A percentile compares a stretch with the other conserved stretches of the same genome.
phyloP scores from a whole-genome alignment of 1,140 invertebrate species.

The Zaprionus nigranus region DNA sequence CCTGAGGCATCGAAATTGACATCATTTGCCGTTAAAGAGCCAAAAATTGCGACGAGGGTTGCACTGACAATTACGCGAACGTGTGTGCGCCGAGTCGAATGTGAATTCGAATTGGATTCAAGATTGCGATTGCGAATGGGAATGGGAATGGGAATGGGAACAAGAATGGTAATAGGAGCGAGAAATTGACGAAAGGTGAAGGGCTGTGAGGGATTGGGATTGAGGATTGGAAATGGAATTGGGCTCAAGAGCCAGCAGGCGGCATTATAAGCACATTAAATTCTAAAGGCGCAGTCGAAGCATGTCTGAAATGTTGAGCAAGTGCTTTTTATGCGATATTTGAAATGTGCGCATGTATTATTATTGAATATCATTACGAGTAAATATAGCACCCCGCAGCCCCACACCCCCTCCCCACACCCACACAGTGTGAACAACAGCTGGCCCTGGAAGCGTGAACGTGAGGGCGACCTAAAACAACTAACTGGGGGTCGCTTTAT shows the following conservation, averaged over 20 bases:
- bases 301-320: conserved; percentile 77
- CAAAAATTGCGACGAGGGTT: conserved; percentile 46
- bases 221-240: conserved; percentile 47
- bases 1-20: conserved; percentile 65
- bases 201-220: conserved; percentile 2
- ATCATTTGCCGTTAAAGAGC: conserved; percentile 75
- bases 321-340: conserved; percentile 78
- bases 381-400: conserved; percentile 5
- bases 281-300: conserved; percentile 74
- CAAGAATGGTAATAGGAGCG: conserved; percentile 4
- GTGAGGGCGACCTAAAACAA: conserved; percentile 42
- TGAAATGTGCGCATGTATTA: conserved; percentile 58
- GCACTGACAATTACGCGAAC: conserved; percentile 54
- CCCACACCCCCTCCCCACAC: neutral
- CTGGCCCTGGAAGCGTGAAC: conserved; percentile 31
- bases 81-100: conserved; percentile 51
- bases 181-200: neutral
- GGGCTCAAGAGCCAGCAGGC: conserved; percentile 73
- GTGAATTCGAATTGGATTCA: conserved; percentile 42
- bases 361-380: conserved; percentile 80
- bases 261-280: conserved; percentile 83
- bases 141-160: conserved; percentile 21
- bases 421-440: conserved; percentile 10
- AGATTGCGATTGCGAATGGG: conserved; percentile 27
- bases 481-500: conserved; percentile 54